Evolutionary conservation across 2,888 invertebrate genomes (phyloP).

Genomic region (Dryobotodes eremita): DNA sequence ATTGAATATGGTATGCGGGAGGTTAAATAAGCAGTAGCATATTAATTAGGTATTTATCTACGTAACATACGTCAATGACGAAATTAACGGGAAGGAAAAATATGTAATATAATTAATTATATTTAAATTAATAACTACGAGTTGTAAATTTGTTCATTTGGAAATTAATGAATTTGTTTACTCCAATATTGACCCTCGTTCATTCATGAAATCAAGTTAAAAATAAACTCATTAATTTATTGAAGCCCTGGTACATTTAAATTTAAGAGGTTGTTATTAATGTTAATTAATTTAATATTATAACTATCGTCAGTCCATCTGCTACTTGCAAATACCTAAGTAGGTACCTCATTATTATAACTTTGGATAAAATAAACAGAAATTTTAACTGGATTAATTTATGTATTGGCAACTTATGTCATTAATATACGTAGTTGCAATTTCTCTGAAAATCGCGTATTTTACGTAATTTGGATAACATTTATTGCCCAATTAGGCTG

Average conservation of each 20-base stretch:
- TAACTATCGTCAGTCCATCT: neutral
- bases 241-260: neutral
- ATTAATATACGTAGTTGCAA: neutral
- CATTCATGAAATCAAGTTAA: slow-evolving; percentile 42
- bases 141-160: slow-evolving; percentile 11
- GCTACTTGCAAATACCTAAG: neutral
- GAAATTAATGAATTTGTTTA: slow-evolving; percentile 11
- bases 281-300: neutral
- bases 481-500: neutral
- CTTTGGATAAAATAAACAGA: too few species aligned
- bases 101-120: slow-evolving; percentile 18
- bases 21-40: too few species aligned
- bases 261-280: neutral
- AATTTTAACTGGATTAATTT: neutral
- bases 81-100: slow-evolving; percentile 37
- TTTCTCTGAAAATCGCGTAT: neutral
- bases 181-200: slow-evolving; percentile 4
- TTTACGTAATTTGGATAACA: neutral
- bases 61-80: neutral
- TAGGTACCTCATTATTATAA: too few species aligned
- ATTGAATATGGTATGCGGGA: neutral
- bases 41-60: neutral
- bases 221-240: neutral
- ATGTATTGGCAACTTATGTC: neutral
- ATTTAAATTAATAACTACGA: slow-evolving; percentile 1